Evolutionary conservation across 2,113 vertebrate genomes (phyloP), one percentile per base, ranked within the genome.

Genomic region (Psilopogon haemacephalus): DNA sequence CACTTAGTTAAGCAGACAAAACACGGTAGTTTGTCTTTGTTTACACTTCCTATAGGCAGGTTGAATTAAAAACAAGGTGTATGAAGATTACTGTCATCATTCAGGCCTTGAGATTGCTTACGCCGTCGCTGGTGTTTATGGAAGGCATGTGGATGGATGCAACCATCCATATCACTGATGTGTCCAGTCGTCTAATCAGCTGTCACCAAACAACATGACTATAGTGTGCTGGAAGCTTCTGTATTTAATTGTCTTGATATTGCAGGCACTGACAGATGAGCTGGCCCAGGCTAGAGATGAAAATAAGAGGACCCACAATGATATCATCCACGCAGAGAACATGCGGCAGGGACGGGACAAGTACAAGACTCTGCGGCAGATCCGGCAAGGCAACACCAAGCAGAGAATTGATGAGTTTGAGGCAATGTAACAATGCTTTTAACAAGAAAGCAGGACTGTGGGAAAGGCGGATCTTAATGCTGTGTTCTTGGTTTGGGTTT

Each of bases 371-470:
- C 97, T 99, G 97, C 97, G 98, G 91, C 99, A 99, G 98, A 99
- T 99, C 96, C 97, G 99, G 12, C 98, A 98, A 97, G 99, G 99
- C 95, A 99, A 99, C 98, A 99, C 99, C 93, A 99, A 99, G 98
- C 99, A 99, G 98, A 98, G 99, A 88, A 99, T 99, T 12, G 99
- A 99, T 14, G 99, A 99, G 97, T 99, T 99, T 40, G 99, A 99
- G 94, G 98, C 99, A n/a, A 98, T 99, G 98, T 99, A 99, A 93
- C 27, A 15, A 32, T 17, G 30, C 70, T 70, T 30, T 1, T 20
- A 30, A 42, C 27, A 40, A 75, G 76, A 72, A 42, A 30, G 65
- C 79, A 91, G 93, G 86, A 96, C 97, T 95, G 54, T 89, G 95
- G 92, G 88, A 77, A 94, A 88, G 68, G 95, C 96, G 95, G 95